Base-by-base conservation (phyloP, 2,888 invertebrate species). In the Phaonia tiefii region DNA sequence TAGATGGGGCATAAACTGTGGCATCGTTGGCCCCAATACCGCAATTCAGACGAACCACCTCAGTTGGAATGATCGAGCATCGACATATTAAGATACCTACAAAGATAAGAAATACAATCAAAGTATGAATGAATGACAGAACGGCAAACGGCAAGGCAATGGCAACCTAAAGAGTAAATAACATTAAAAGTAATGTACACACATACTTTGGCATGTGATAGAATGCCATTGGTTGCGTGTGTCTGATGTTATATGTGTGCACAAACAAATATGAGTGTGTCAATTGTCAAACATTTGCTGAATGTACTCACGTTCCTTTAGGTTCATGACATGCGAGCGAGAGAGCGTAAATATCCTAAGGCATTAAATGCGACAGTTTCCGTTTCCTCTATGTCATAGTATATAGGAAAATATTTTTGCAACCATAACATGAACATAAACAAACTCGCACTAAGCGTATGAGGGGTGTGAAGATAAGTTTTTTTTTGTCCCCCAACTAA, bases 251-350 rank as follows among this genome's bases (percentile, higher is more conserved):
- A 37, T n/a, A 13, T 37, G 37, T 46, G 15, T 54, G 54, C 25
- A 13, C 60, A 60, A 69, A 70, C 20, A 63, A 63, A 56, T 39
- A 46, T 46, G 15, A 63, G 56, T 51, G 54, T 60, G 60, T 54
- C 69, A 73, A 73, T 80, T 76, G 75, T 80, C 73, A 73, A 76
- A 76, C 65, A 67, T 73, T 73, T 76, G 56, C 49, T 63, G n/a
- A n/a, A n/a, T n/a, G 42, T 42, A 39, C 39, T 22, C n/a, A n/a
- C n/a, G n/a, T n/a, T n/a, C n/a, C n/a, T n/a, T n/a, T n/a, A 46
- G 58, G 56, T 70, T 49, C 20, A 22, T 4, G 13, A 54, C 60
- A 60, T 17, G n/a, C 2, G 20, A 2, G 22, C 42, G 54, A 39
- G 42, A 63, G 63, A 39, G 39, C 63, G 15, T 37, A 63, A 63